Conservation (phyloP, 2,888 invertebrate genomes). For the Zygothrica quintamaculata region DNA sequence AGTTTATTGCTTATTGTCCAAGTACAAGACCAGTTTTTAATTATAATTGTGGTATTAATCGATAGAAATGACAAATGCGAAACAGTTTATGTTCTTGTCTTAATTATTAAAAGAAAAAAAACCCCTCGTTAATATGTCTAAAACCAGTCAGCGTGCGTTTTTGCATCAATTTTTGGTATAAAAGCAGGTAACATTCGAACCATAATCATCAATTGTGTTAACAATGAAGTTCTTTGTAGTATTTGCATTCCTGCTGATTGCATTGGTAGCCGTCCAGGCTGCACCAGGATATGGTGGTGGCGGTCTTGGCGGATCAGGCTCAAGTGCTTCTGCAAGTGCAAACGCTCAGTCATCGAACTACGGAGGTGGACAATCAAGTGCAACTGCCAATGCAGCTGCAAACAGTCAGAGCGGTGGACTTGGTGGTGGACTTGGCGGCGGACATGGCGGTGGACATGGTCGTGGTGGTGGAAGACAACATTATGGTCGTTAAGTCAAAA, state of each 20-base stretch:
- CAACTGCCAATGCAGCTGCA: too few relatives aligned
- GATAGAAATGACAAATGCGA: conserved; percentile 1
- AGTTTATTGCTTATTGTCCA: not conserved
- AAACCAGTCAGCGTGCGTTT: conserved; percentile 37
- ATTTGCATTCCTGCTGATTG: conserved; percentile 55
- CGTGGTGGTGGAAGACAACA: not conserved
- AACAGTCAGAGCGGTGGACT: too few relatives aligned
- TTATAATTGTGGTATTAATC: conserved; percentile 28
- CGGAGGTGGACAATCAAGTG: too few relatives aligned
- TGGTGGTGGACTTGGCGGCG: too few relatives aligned
- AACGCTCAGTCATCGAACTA: too few relatives aligned
- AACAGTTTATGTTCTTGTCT: too few relatives aligned
- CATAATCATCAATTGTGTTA: conserved; percentile 35
- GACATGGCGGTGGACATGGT: not conserved
- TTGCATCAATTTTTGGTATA: conserved; percentile 22
- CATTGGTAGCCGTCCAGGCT: conserved; percentile 52
- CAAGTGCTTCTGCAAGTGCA: not conserved
- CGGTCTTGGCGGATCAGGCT: not conserved
- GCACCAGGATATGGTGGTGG: conserved; percentile 28
- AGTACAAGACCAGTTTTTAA: conserved; percentile 27
- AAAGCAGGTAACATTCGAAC: conserved; percentile 27
- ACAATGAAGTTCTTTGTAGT: conserved; percentile 68
- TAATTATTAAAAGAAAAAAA: not conserved
- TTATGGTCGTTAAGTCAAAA: too few relatives aligned
- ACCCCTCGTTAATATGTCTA: conserved; percentile 21